Base-by-base conservation (phyloP, 2,888 invertebrate genomes). In the Lissonota sp. region DNA sequence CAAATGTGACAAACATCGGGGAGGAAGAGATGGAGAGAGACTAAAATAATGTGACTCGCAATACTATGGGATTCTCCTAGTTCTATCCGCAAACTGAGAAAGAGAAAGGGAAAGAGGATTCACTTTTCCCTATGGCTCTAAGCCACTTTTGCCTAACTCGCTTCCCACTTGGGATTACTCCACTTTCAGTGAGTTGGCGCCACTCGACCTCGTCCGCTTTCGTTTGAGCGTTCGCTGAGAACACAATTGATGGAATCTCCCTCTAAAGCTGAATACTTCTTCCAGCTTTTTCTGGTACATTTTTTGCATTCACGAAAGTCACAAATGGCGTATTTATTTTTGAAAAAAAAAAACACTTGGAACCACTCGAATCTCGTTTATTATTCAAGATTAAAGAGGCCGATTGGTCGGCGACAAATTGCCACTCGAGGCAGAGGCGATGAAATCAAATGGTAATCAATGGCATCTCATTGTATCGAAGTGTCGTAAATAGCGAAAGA, bases 31-130 rank as follows among this genome's bases (percentile, higher is more conserved):
- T 26, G n/a, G n/a, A 42, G 55, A 42, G 16, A 37, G 12, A 0
- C 40, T 42, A 72, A 62, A 62, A 71, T 60, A 71, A 53, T 53
- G 8, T 10, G 49, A 49, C 49, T 55, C 26, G 69, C 5, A n/a
- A 55, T 57, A 14, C 14, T 14, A n/a, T n/a, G 16, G 14, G 10
- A 60, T 60, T 58, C 60, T 39, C 57, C 49, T 49, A 44, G 60
- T 49, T 39, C 49, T 71, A 49, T 44, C 8, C n/a, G 1, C 49
- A 53, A 60, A 49, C 60, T 51, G 60, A 10, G 14, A 58, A 39
- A 60, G 60, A 39, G 6, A 60, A 12, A 58, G 46, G 26, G 10
- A 70, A 12, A 46, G 37, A 60, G 37, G 57, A 40, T 60, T 71
- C 44, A 40, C 71, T 49, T 40, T 49, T 51, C 42, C 14, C 6